Base-by-base conservation (phyloP, 2,113 vertebrate genomes). In the Brevimyrus niger region DNA sequence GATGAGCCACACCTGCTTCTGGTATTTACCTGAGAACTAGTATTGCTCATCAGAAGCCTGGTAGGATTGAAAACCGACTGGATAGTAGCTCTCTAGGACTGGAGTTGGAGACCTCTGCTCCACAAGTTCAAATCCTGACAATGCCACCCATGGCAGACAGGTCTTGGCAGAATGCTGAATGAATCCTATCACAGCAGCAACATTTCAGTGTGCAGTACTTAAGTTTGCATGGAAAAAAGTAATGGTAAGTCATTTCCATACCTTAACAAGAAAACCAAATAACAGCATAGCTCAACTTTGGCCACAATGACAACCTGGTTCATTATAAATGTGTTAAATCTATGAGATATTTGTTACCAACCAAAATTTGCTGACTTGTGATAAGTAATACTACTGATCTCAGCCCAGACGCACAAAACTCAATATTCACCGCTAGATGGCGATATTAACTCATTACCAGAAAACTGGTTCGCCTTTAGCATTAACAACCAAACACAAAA, bases 351-450 rank as follows among this genome's bases (percentile, higher is more conserved):
- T 4, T 35, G 69, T 35, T 31, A 7, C 13, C 69, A 35, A 13
- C 69, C 69, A 76, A 38, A 35, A 76, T 31, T 35, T 76, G 31
- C 11, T 76, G 69, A 17, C 69, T 76, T 35, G 13, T 76, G 69
- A 35, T 35, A 73, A 73, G 13, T 53, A 38, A 53, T 48, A 38
- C 15, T 31, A 23, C 46, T 19, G 47, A 31, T 15, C 7, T 55
- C 31, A 21, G 31, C 53, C 53, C 17, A 51, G 86, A 38, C 48
- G 3, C 9, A 10, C 35, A 46, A 65, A 88, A 23, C 9, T 6
- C 21, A 23, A 42, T 17, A 47, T 65, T 10, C 3, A 88, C 87
- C 87, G 46, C 61, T 48, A 88, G 87, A 65, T 88, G 87, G 87
- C 44, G 61, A 61, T 31, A 88, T 65, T 23, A 47, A 27, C 44